Percentiles rank a stretch among this genome's conserved stretches.
These are phyloP conservation scores for Pogonomyrmex barbatus DNA, from an alignment of 1,140 invertebrate species.

Conservation along the genomic window DNA sequence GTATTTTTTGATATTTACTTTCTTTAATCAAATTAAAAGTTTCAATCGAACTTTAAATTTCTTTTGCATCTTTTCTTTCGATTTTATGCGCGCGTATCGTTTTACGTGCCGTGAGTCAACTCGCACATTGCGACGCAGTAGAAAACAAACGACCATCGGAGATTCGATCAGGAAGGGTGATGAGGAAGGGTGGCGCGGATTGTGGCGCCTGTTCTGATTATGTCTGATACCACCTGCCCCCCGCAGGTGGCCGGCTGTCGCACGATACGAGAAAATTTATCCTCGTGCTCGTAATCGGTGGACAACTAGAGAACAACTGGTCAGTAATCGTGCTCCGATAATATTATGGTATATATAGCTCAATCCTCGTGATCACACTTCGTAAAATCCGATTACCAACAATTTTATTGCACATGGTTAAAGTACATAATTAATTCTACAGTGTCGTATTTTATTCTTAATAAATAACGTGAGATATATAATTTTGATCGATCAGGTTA, in stretches of 20 bases:
- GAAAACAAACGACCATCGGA: slow-evolving; percentile 51
- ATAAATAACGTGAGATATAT: background rate
- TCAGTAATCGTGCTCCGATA: slow-evolving; percentile 51
- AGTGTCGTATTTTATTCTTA: background rate
- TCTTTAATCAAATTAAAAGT: background rate
- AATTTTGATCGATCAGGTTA: background rate
- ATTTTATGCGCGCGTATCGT: no score
- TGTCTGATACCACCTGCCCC: slow-evolving; percentile 82
- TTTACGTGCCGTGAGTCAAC: slow-evolving; percentile 47
- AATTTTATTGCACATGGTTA: background rate
- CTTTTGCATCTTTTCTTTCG: background rate
- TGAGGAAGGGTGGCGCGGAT: slow-evolving; percentile 72
- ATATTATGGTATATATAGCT: slow-evolving; percentile 10
- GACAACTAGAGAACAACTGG: slow-evolving; percentile 62
- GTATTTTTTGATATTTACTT: background rate
- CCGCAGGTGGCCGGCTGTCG: slow-evolving; percentile 81
- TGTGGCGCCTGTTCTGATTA: slow-evolving; percentile 80
- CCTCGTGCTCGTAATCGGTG: slow-evolving; percentile 74
- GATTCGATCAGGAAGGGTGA: slow-evolving; percentile 34
- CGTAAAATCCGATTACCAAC: slow-evolving; percentile 36
- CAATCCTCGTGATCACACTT: slow-evolving; percentile 49
- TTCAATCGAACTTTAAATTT: slow-evolving; percentile 10
- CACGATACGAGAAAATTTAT: slow-evolving; percentile 76
- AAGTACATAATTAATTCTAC: background rate
- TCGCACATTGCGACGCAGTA: slow-evolving; percentile 58